Conservation (phyloP, 2,888 invertebrate genomes). For the Amblyjoppa fuscipennis region DNA sequence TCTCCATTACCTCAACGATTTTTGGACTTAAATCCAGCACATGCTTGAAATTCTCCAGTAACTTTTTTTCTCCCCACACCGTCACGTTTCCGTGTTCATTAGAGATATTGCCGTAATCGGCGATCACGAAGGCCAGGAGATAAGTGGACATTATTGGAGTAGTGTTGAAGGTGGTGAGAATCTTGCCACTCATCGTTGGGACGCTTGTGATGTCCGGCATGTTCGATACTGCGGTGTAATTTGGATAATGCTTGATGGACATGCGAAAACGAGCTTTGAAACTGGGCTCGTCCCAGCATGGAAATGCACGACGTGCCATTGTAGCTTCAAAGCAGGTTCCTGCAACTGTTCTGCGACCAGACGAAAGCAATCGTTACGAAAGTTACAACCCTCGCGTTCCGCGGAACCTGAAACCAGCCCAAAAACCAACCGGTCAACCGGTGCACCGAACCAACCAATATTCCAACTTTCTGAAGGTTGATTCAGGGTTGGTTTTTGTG, state of each 20-base stretch:
- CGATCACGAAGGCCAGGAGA: slow-evolving; percentile 92
- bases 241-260: slow-evolving; percentile 87
- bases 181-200: slow-evolving; percentile 61
- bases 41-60: slow-evolving; percentile 90
- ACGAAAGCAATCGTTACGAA: slow-evolving; percentile 58
- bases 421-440: too few species aligned
- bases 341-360: slow-evolving; percentile 87
- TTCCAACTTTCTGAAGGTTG: too few species aligned
- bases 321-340: slow-evolving; percentile 90
- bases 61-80: slow-evolving; percentile 90
- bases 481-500: too few species aligned
- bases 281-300: slow-evolving; percentile 91
- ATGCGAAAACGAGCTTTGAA: slow-evolving; percentile 89
- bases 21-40: slow-evolving; percentile 92
- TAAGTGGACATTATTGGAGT: slow-evolving; percentile 91
- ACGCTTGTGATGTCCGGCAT: slow-evolving; percentile 62
- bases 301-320: slow-evolving; percentile 90
- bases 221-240: slow-evolving; percentile 83
- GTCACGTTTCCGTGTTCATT: slow-evolving; percentile 80
- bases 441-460: too few species aligned
- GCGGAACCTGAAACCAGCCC: too few species aligned
- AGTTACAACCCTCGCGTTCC: too few species aligned
- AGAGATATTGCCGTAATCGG: slow-evolving; percentile 84
- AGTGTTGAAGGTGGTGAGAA: slow-evolving; percentile 68
- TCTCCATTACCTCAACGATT: slow-evolving; percentile 91